These are phyloP conservation scores for Lepidotrigona ventralis DNA, from an alignment of 1,140 invertebrate species.

Conservation along the genomic window DNA sequence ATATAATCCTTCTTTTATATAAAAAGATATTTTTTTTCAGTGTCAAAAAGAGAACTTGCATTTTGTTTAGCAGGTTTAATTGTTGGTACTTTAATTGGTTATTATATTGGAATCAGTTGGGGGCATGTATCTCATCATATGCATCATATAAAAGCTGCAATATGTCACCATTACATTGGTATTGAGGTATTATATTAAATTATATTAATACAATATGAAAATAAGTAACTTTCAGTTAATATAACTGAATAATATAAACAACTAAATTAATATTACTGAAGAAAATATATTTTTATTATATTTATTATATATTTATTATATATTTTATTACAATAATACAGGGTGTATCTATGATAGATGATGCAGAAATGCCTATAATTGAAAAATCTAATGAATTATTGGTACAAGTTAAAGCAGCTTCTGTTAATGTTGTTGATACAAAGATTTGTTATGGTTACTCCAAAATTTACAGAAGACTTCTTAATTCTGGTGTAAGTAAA, in stretches of 20 bases:
- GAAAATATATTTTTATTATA: constrained; percentile 30
- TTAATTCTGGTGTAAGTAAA: constrained; percentile 80
- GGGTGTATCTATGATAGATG: constrained; percentile 82
- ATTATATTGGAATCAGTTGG: constrained; percentile 76
- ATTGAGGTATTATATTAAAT: constrained; percentile 76
- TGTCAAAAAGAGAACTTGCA: constrained; percentile 78
- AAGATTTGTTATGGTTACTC: constrained; percentile 84
- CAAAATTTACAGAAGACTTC: constrained; percentile 80
- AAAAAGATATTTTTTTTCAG: constrained; percentile 61
- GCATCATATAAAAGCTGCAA: constrained; percentile 80
- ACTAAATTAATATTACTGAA: constrained; percentile 21
- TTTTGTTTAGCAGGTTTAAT: constrained; percentile 80
- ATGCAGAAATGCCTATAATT: constrained; percentile 81
- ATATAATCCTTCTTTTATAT: not conserved
- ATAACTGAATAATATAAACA: not conserved
- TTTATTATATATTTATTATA: no score
- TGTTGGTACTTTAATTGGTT: constrained; percentile 79
- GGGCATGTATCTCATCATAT: constrained; percentile 69
- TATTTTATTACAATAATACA: constrained; percentile 62
- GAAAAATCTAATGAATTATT: constrained; percentile 83
- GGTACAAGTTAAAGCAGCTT: constrained; percentile 84
- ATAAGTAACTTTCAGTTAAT: not conserved
- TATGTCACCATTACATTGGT: constrained; percentile 81
- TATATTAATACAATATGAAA: not conserved
- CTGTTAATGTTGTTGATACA: constrained; percentile 84